Evolutionary conservation across 2,888 invertebrate species (phyloP).

Genomic region (Muschampia staudingeri): DNA sequence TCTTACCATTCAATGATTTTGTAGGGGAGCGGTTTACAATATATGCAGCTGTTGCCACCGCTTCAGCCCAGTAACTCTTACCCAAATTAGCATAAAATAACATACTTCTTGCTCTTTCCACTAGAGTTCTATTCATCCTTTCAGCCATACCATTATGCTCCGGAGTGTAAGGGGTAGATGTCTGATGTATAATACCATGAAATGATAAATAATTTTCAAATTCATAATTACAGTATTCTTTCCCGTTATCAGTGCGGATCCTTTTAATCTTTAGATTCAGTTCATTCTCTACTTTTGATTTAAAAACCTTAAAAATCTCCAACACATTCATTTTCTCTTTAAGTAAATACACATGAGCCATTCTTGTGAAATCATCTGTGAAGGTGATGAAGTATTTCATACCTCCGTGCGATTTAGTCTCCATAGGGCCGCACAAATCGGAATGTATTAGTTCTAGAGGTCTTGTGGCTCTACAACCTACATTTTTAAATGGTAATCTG

Average conservation of each 20-base stretch:
- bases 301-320: constrained; percentile 40
- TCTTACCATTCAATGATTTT: background rate
- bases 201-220: constrained; percentile 1
- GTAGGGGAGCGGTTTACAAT: no score
- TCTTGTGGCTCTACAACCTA: constrained; percentile 18
- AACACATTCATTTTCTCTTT: constrained; percentile 62
- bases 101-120: constrained; percentile 59
- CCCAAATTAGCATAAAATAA: constrained; percentile 36
- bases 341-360: constrained; percentile 72
- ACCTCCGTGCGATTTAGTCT: constrained; percentile 71
- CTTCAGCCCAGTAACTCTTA: constrained; percentile 28
- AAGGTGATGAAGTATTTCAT: constrained; percentile 75
- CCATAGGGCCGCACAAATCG: constrained; percentile 77
- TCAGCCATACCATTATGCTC: constrained; percentile 67
- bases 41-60: background rate
- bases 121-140: constrained; percentile 63
- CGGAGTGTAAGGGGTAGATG: background rate
- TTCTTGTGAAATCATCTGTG: constrained; percentile 72
- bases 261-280: background rate
- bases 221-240: background rate
- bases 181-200: background rate
- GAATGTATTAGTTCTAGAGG: constrained; percentile 73
- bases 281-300: constrained; percentile 31
- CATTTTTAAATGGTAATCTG: constrained; percentile 30
- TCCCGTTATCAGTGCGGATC: background rate